These are phyloP conservation scores for Carcina quercana DNA, from an alignment of 2,888 invertebrate genomes.

Conservation along the genomic window DNA sequence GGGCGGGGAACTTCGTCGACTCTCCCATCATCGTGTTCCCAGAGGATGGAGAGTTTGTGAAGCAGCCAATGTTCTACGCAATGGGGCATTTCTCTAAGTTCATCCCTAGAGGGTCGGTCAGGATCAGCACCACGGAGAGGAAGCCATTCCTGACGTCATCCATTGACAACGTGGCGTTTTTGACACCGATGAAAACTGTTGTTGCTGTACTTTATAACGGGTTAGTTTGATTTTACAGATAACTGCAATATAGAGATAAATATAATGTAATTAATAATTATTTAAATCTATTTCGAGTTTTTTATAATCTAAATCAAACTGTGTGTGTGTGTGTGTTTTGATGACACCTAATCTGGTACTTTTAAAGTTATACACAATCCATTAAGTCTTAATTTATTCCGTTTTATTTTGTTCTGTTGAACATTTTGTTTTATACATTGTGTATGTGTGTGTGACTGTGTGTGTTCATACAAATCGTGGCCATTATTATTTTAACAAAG, in stretches of 20 bases:
- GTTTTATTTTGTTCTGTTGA: too few relatives aligned
- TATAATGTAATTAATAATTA: not conserved
- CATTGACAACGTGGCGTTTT: slow-evolving; percentile 33
- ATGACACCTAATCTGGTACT: not conserved
- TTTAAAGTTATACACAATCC: not conserved
- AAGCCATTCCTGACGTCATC: slow-evolving; percentile 14
- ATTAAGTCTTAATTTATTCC: too few relatives aligned
- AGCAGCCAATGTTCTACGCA: slow-evolving; percentile 92
- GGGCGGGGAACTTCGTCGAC: slow-evolving; percentile 85
- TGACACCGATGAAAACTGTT: slow-evolving; percentile 40
- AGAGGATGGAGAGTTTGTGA: slow-evolving; percentile 81
- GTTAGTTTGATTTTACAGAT: slow-evolving; percentile 31
- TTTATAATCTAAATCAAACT: not conserved
- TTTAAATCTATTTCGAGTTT: not conserved
- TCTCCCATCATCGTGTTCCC: slow-evolving; percentile 77
- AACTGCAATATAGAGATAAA: not conserved
- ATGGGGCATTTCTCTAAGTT: slow-evolving; percentile 88
- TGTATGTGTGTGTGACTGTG: too few relatives aligned
- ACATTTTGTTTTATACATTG: too few relatives aligned
- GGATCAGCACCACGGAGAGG: slow-evolving; percentile 26
- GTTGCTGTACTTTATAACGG: slow-evolving; percentile 49
- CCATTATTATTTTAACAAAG: too few relatives aligned
- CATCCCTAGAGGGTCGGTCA: slow-evolving; percentile 73
- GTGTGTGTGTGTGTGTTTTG: not conserved
- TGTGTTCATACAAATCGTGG: too few relatives aligned